Conservation (phyloP, 2,888 invertebrate genomes). For the Drosophila cognata region DNA sequence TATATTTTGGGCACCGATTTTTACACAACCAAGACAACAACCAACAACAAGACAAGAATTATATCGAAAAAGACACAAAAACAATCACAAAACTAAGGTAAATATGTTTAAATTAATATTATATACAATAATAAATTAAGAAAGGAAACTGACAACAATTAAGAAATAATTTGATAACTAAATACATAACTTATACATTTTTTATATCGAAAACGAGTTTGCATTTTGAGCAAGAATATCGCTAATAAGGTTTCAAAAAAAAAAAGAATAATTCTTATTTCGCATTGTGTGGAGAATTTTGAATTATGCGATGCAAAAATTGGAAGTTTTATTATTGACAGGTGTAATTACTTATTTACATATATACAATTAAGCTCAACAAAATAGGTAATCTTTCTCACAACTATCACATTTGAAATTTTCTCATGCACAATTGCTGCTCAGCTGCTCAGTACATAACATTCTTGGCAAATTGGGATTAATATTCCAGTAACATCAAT, state of each 20-base stretch:
- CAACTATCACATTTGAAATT: background rate
- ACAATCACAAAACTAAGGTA: conserved; percentile 81
- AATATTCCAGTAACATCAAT: conserved; percentile 28
- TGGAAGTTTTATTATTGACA: background rate
- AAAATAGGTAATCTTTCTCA: background rate
- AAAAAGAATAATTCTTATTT: background rate
- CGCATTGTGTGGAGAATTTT: background rate
- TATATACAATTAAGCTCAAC: background rate
- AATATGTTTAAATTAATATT: conserved; percentile 26
- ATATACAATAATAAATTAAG: background rate
- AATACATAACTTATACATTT: background rate
- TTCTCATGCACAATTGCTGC: conserved; percentile 9
- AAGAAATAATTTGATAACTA: background rate
- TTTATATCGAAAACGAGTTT: background rate
- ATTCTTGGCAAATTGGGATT: conserved; percentile 8
- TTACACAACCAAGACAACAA: conserved; percentile 62
- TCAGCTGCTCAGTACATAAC: conserved; percentile 1
- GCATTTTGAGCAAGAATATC: background rate
- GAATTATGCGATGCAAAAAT: background rate
- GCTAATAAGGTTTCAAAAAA: background rate
- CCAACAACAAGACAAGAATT: conserved; percentile 48
- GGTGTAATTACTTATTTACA: background rate
- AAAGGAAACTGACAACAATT: background rate
- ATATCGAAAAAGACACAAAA: conserved; percentile 75
- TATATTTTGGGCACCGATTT: conserved; percentile 80